These are phyloP conservation scores for Neocrepidodera transversa DNA, from an alignment of 2,888 invertebrate genomes.

Conservation along the genomic window DNA sequence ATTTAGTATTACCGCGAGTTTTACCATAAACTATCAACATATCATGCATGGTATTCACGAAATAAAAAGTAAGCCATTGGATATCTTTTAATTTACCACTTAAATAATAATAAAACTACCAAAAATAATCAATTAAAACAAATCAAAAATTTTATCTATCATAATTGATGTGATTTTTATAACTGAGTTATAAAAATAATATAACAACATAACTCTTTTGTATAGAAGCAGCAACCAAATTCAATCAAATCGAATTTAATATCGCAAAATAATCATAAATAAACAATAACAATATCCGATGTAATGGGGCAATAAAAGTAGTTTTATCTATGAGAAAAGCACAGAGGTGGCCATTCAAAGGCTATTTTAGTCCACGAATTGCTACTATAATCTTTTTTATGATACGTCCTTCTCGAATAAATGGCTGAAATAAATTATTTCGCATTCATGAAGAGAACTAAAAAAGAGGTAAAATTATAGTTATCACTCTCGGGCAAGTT, in stretches of 20 bases:
- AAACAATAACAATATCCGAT: constrained; percentile 20
- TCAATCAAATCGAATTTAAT: background rate
- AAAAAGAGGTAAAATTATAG: background rate
- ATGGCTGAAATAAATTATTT: constrained; percentile 9
- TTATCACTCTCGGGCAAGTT: too few relatives aligned
- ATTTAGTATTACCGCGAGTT: too few relatives aligned
- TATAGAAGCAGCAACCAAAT: background rate
- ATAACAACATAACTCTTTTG: too few relatives aligned
- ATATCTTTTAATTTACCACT: too few relatives aligned
- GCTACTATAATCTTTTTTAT: constrained; percentile 17
- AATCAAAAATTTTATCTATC: too few relatives aligned
- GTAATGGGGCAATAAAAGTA: constrained; percentile 20
- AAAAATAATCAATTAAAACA: too few relatives aligned
- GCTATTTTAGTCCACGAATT: constrained; percentile 1
- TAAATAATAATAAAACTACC: too few relatives aligned
- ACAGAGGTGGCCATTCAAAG: constrained; percentile 7
- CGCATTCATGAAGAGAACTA: background rate
- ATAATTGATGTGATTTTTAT: too few relatives aligned
- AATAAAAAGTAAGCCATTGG: too few relatives aligned
- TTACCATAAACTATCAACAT: too few relatives aligned
- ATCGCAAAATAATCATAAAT: constrained; percentile 13
- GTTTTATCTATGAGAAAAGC: constrained; percentile 16
- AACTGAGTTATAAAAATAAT: too few relatives aligned
- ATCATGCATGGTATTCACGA: too few relatives aligned
- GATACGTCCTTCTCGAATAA: constrained; percentile 11